phyloP scores from a whole-genome alignment of 2,888 invertebrate species.

The Aspidiotus destructor region DNA sequence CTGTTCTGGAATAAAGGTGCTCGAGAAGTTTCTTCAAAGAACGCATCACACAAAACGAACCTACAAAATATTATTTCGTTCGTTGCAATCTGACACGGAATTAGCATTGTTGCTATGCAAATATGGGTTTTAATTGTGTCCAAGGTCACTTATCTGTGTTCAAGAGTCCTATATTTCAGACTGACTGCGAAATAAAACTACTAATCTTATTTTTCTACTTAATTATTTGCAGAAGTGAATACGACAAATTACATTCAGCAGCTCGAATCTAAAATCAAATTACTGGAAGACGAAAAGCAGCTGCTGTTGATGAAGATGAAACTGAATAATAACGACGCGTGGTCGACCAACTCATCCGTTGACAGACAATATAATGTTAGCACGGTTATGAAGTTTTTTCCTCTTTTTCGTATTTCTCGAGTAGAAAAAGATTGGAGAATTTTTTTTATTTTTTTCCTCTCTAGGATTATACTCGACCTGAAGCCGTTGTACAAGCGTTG shows the following conservation, averaged over 20 bases:
- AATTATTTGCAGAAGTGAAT: slow-evolving; percentile 48
- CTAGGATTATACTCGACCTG: slow-evolving; percentile 50
- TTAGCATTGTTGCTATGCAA: not conserved
- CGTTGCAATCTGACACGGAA: too few relatives aligned
- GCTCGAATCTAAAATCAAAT: slow-evolving; percentile 75
- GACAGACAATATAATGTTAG: slow-evolving; percentile 23
- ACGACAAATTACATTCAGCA: slow-evolving; percentile 77
- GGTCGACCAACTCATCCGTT: slow-evolving; percentile 14
- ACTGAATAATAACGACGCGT: slow-evolving; percentile 33
- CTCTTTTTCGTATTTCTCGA: not conserved
- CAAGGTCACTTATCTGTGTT: too few relatives aligned
- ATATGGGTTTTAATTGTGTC: too few relatives aligned
- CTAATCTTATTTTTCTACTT: not conserved
- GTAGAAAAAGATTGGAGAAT: not conserved
- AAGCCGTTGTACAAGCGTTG: slow-evolving; percentile 84
- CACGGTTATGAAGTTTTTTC: not conserved
- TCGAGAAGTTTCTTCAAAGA: too few relatives aligned
- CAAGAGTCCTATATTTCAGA: too few relatives aligned
- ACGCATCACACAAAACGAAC: too few relatives aligned
- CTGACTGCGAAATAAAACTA: not conserved
- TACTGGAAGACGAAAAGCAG: slow-evolving; percentile 69
- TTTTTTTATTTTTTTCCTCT: slow-evolving; percentile 8
- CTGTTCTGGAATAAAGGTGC: too few relatives aligned
- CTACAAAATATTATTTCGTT: too few relatives aligned
- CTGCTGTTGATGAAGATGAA: slow-evolving; percentile 48